Evolutionary conservation across 1,140 invertebrate species (phyloP), one percentile per base, ranked within the genome.

Genomic region (Scaptomyza graminum): DNA sequence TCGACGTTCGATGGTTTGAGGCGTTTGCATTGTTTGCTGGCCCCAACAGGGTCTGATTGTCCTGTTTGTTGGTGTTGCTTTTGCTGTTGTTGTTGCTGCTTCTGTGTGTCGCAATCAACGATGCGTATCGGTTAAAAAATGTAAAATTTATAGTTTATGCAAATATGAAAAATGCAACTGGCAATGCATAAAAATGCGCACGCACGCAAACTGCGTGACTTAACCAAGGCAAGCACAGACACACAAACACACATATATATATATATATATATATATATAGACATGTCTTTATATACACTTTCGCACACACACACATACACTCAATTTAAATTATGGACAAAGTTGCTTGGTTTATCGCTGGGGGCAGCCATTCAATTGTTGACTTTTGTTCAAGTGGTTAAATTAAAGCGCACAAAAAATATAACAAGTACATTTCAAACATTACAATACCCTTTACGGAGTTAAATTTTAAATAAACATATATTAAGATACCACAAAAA

Each of bases 131-230:
- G 79, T 88, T 88, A 88, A 88, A 87, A 88, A 88, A 88, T 88
- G 83, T 89, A 89, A 83, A 88, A 88, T 88, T 88, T 88, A 88
- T 88, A 88, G 83, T 88, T 88, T 88, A 88, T 88, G 83, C 83
- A 88, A 88, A 88, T 88, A 88, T 88, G 84, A 88, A 88, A 88
- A 88, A 88, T 88, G 83, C 83, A 89, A 79, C 83, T 88, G 84
- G 79, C 79, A 83, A 88, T 88, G 83, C 84, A 88, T 89, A 88
- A 89, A 88, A 88, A 88, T 88, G 83, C 84, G 79, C 82, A 87
- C 82, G 87, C 83, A 90, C 85, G 87, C 85, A 90, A 84, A 78
- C 85, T 78, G 78, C 80, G 75, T 74, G 74, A 67, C 70, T 74
- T 62, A 72, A 73, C 66, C 54, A 57, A 61, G 43, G 31, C 76